These are phyloP conservation scores for Phalacrocorax pelagicus DNA, from an alignment of 2,113 vertebrate species.

Conservation along the genomic window DNA sequence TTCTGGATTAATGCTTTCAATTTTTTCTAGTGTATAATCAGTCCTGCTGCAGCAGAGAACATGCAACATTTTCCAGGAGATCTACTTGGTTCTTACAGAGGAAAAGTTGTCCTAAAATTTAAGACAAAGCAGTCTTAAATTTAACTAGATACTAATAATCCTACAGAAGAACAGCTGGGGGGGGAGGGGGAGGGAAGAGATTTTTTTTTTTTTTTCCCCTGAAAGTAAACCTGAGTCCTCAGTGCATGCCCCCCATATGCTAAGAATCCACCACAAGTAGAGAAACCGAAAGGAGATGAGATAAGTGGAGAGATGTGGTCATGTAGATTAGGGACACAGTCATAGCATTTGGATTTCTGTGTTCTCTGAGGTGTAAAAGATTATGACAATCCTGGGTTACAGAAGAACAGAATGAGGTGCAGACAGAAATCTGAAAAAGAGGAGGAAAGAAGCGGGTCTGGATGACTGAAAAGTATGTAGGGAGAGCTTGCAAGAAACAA, in stretches of 20 bases:
- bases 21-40: slow-evolving; percentile 24
- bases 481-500: neutral
- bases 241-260: neutral
- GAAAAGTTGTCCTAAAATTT: neutral
- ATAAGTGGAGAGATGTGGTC: neutral
- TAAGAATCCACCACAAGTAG: neutral
- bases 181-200: too few relatives aligned
- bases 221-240: neutral
- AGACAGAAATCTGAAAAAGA: neutral
- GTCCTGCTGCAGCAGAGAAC: neutral
- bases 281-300: neutral
- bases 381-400: neutral
- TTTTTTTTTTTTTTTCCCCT: neutral
- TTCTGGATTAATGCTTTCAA: slow-evolving; percentile 49
- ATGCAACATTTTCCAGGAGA: neutral
- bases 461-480: neutral
- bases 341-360: neutral
- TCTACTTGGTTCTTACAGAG: neutral
- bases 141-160: neutral
- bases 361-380: neutral
- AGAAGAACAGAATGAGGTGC: neutral
- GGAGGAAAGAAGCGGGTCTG: neutral
- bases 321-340: neutral
- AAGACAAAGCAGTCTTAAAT: neutral
- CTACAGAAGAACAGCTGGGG: neutral